Base-by-base conservation (phyloP, 2,113 vertebrate species). In the Notarius quadriscutis region DNA sequence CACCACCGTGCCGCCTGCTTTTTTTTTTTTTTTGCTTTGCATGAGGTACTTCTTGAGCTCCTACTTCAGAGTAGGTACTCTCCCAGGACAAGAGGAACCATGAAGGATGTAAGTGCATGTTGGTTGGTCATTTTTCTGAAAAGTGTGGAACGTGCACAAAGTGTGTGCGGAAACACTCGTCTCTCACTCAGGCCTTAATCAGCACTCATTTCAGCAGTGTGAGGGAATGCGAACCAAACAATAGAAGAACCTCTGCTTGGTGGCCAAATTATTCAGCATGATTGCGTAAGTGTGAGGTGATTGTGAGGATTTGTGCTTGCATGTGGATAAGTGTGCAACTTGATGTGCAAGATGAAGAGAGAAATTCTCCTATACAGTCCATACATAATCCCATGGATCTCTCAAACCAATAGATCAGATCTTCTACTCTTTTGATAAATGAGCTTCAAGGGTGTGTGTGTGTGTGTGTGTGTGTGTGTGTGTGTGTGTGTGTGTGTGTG, bases 211-310 rank as follows among this genome's bases (percentile, higher is more conserved):
- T 60, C 51, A 41, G 51, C 63, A 62, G 55, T 65, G n/a, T 67
- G 57, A 65, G 1, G 58, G 69, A 85, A 85, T 69, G 77, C 41
- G 50, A 89, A 12, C 51, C 79, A 57, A 77, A 89, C 89, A 85
- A 85, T 86, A 41, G 69, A 81, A 83, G 15, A 6, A 50, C 60
- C 78, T 78, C 69, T 82, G 86, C 63, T 75, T n/a, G 63, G 51
- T 48, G 60, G 74, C 50, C 17, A 12, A 57, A 18, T 34, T 41
- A 60, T 41, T 60, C 55, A 60, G 1, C 57, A 0, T 22, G 18
- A 81, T 60, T 60, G 22, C 18, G 2, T 86, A 75, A 86, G 72
- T 67, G 14, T 18, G 25, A 55, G 14, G 51, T 15, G 14, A 55
- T 27, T 53, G 57, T 67, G 17, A 22, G 72, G 15, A 12, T 25